These are phyloP conservation scores for Chloroceryle aenea DNA, from an alignment of 2,113 vertebrate species.

Conservation along the genomic window DNA sequence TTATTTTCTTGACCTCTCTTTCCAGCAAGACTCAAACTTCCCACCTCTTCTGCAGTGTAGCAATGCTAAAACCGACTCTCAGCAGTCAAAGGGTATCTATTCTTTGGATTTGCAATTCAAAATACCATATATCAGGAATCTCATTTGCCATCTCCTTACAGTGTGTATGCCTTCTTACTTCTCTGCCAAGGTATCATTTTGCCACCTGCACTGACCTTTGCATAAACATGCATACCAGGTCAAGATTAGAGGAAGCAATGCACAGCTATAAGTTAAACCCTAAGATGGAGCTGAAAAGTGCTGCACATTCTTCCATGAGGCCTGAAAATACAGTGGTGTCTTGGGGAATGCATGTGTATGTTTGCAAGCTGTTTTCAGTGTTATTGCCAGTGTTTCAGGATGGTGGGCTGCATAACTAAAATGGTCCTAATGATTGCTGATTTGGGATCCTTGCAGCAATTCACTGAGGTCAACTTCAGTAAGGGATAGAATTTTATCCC, in stretches of 20 bases:
- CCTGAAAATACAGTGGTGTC: background rate
- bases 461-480: background rate
- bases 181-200: background rate
- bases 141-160: background rate
- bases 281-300: background rate
- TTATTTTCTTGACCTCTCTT: background rate
- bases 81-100: background rate
- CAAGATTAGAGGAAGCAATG: background rate
- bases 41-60: background rate
- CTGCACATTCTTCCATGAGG: background rate
- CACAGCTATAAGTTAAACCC: background rate
- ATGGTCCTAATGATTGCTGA: background rate
- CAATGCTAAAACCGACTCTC: background rate
- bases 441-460: background rate
- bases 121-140: background rate
- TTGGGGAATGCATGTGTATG: background rate
- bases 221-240: rapidly evolving
- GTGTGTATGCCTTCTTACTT: background rate
- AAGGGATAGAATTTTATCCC: rapidly evolving
- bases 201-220: background rate
- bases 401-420: background rate
- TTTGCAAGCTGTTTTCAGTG: background rate
- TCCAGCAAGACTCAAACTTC: background rate
- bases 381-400: background rate
- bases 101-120: background rate